These are phyloP conservation scores for Lipophrys pholis DNA, from an alignment of 2,113 vertebrate species.

Conservation along the genomic window DNA sequence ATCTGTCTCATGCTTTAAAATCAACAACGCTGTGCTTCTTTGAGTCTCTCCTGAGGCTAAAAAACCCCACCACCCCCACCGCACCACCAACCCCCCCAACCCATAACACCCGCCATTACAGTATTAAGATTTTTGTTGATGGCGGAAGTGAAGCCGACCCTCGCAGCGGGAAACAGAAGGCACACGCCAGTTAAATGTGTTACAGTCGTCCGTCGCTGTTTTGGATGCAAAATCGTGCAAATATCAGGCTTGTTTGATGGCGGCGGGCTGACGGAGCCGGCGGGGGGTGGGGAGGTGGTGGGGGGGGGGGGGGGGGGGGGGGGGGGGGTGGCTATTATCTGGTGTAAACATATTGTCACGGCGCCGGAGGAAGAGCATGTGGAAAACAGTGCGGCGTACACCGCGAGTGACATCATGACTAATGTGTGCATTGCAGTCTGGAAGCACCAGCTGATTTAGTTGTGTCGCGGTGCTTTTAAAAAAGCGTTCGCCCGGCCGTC, in stretches of 20 bases:
- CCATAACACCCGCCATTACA: conserved; percentile 1
- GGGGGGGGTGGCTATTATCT: conserved; percentile 4
- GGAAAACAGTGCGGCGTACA: background rate
- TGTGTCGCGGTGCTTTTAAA: conserved; percentile 19
- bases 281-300: no score
- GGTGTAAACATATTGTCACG: conserved; percentile 5
- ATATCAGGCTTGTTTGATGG: background rate
- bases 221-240: no score
- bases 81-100: background rate
- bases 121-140: conserved; percentile 32
- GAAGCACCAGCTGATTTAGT: conserved; percentile 18
- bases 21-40: no score
- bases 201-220: background rate
- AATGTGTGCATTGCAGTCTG: background rate
- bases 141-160: conserved; percentile 13
- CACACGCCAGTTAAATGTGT: conserved; percentile 1
- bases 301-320: no score
- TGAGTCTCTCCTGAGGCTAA: conserved; percentile 44
- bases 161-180: conserved; percentile 32
- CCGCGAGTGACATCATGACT: conserved; percentile 14
- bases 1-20: no score
- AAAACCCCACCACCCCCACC: conserved; percentile 3
- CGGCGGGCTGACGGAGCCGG: background rate
- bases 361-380: background rate
- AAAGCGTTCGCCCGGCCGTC: conserved; percentile 3